Evolutionary conservation across 2,888 invertebrate species (phyloP).

Genomic region (Mellilla xanthometata): DNA sequence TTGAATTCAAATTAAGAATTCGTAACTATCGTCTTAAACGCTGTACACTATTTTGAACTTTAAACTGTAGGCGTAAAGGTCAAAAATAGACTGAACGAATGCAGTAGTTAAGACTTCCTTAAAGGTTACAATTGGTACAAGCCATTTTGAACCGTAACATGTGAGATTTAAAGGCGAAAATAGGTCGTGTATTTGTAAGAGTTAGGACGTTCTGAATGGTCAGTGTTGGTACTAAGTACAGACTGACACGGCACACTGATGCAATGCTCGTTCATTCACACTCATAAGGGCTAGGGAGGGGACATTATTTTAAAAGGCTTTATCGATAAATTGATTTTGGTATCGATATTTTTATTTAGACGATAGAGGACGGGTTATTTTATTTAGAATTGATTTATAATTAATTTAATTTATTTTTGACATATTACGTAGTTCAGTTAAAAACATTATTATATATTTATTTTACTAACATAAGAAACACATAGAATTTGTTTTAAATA

Average conservation of each 20-base stretch:
- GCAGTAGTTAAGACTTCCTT: too few species aligned
- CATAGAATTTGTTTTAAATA: too few species aligned
- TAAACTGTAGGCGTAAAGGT: neutral
- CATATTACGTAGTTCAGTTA: too few species aligned
- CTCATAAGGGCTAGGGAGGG: conserved; percentile 54
- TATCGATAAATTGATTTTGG: conserved; percentile 5
- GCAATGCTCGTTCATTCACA: conserved; percentile 70
- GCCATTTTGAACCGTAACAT: neutral
- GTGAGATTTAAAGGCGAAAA: neutral
- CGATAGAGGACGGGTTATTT: too few species aligned
- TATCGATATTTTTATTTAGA: conserved; percentile 11
- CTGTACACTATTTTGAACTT: neutral
- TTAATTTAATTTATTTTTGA: too few species aligned
- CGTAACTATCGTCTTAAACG: neutral
- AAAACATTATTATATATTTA: too few species aligned
- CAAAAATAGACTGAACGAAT: neutral
- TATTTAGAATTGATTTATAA: too few species aligned
- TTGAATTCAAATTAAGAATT: conserved; percentile 1
- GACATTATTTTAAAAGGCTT: conserved; percentile 27
- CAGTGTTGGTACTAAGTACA: conserved; percentile 67
- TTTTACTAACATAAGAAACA: too few species aligned
- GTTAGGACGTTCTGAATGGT: conserved; percentile 48
- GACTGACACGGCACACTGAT: conserved; percentile 72
- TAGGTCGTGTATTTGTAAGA: conserved; percentile 9
- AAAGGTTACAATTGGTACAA: neutral